phyloP scores from a whole-genome alignment of 2,888 invertebrate genomes.

The Disparrhopalites patrizii region DNA sequence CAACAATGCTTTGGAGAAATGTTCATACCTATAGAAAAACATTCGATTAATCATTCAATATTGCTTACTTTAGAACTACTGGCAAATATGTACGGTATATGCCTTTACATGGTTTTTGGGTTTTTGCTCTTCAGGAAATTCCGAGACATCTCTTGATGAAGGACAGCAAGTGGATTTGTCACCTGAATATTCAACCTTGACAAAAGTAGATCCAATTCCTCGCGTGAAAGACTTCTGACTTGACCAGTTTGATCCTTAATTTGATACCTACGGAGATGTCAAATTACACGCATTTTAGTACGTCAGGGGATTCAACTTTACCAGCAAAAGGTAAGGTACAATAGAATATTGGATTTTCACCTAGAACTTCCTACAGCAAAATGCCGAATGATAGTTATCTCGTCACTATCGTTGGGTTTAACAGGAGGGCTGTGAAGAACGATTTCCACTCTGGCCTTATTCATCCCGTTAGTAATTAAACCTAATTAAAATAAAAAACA shows the following conservation, averaged over 20 bases:
- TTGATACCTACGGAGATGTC: conserved; percentile 22
- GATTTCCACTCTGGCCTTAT: conserved; percentile 21
- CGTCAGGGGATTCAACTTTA: too few species aligned
- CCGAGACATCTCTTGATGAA: conserved; percentile 23
- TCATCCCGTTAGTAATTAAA: background rate
- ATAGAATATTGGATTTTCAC: background rate
- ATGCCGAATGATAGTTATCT: too few species aligned
- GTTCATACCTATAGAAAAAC: background rate
- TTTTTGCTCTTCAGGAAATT: conserved; percentile 22
- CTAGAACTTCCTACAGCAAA: conserved; percentile 22
- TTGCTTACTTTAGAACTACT: background rate
- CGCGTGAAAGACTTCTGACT: conserved; percentile 1
- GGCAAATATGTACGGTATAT: background rate
- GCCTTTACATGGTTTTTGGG: conserved; percentile 5
- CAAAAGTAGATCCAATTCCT: conserved; percentile 16
- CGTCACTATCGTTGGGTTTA: too few species aligned
- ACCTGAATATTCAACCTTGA: conserved; percentile 26
- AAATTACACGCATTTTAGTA: too few species aligned
- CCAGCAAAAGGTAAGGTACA: too few species aligned
- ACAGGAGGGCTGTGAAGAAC: conserved; percentile 20
- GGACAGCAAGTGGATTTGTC: conserved; percentile 26
- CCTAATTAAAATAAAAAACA: background rate
- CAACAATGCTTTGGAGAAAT: background rate
- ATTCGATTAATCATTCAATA: background rate
- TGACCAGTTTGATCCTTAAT: conserved; percentile 5